Conservation (phyloP, 2,113 vertebrate species). For the Saguinus midas region DNA sequence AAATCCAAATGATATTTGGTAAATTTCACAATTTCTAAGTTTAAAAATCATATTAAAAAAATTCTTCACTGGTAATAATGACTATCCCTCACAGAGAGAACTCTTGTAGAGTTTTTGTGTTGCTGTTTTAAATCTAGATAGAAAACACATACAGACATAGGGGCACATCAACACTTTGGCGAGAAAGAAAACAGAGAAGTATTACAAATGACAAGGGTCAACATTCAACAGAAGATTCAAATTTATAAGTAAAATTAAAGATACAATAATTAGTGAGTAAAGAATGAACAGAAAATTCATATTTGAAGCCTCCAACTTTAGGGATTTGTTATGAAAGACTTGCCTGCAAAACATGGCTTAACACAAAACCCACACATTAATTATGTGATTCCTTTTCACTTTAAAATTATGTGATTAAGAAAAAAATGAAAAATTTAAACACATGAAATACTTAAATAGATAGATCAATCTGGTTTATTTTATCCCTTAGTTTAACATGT, state of each 20-base stretch:
- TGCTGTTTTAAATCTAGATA: neutral
- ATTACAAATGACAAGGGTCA: neutral
- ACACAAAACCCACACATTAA: neutral
- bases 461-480: neutral
- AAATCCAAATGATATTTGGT: neutral
- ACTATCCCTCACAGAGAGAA: neutral
- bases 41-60: neutral
- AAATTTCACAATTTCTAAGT: neutral
- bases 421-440: neutral
- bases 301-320: neutral
- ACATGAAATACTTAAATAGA: neutral
- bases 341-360: neutral
- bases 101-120: too few species aligned
- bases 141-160: neutral
- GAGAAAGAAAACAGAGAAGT: neutral
- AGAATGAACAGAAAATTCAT: neutral
- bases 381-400: conserved; percentile 5
- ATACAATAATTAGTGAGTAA: neutral
- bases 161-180: neutral
- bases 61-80: neutral
- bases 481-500: neutral
- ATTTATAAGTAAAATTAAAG: neutral
- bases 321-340: neutral
- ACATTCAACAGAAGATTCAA: neutral
- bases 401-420: conserved; percentile 1